Percentiles rank a stretch among this genome's conserved stretches.
Conservation (phyloP, 2,888 invertebrate species). For the Acanthosepion pharaonis region DNA sequence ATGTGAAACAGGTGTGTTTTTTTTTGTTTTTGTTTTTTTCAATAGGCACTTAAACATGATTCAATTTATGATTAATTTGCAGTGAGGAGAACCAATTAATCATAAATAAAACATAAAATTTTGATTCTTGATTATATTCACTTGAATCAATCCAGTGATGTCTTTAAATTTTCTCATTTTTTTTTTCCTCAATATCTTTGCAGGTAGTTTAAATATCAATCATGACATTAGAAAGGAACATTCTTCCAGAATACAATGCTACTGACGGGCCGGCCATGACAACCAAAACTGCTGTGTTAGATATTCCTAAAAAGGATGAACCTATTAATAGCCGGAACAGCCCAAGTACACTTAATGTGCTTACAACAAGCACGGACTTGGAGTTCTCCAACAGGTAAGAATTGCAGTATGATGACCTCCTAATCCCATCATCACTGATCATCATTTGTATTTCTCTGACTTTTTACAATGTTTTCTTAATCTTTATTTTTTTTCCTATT, state of each 20-base stretch:
- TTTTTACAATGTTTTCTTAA: too few relatives aligned
- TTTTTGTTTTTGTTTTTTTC: too few relatives aligned
- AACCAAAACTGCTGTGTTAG: constrained; percentile 53
- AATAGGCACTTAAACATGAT: too few relatives aligned
- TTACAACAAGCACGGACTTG: constrained; percentile 72
- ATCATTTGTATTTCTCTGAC: too few relatives aligned
- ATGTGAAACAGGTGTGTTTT: too few relatives aligned
- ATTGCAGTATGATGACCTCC: background rate
- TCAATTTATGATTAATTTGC: too few relatives aligned
- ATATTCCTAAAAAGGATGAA: constrained; percentile 68
- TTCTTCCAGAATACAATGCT: constrained; percentile 47
- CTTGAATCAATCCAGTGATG: too few relatives aligned
- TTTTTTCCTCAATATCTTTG: background rate
- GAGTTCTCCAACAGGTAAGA: constrained; percentile 73
- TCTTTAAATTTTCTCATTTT: background rate
- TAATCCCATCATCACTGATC: too few relatives aligned
- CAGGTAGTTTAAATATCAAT: constrained; percentile 36
- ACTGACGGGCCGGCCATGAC: constrained; percentile 46
- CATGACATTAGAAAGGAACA: constrained; percentile 46
- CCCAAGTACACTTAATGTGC: constrained; percentile 72
- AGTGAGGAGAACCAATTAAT: too few relatives aligned
- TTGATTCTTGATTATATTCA: too few relatives aligned
- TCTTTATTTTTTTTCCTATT: too few relatives aligned
- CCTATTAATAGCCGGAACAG: constrained; percentile 74
- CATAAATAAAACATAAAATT: too few relatives aligned